phyloP scores from a whole-genome alignment of 2,888 invertebrate genomes.

The Chirona hameri region DNA sequence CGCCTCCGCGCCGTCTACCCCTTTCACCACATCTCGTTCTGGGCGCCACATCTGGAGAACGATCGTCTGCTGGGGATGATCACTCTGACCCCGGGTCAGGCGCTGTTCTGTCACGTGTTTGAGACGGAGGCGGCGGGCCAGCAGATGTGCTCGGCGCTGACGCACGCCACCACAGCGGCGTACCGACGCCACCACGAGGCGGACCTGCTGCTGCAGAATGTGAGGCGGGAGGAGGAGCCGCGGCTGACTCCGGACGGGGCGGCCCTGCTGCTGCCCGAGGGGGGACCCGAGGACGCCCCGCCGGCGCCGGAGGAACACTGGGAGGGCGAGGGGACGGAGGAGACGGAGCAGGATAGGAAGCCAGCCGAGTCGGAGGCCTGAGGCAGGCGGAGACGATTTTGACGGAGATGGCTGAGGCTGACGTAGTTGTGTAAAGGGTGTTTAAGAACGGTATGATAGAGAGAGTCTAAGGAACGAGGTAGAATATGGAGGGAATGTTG shows the following conservation, averaged over 20 bases:
- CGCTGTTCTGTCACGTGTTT: conserved; percentile 39
- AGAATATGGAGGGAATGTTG: too few relatives aligned
- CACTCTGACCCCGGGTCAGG: neutral
- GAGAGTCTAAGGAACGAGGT: too few relatives aligned
- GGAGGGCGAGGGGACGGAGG: neutral
- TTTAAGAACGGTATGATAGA: too few relatives aligned
- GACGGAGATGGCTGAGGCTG: too few relatives aligned
- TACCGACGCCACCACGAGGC: conserved; percentile 37
- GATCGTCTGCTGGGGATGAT: conserved; percentile 27
- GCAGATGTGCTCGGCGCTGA: conserved; percentile 38
- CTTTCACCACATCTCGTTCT: conserved; percentile 24
- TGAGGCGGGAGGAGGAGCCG: neutral
- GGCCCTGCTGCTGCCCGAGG: neutral
- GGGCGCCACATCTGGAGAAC: conserved; percentile 24
- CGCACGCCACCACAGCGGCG: conserved; percentile 36
- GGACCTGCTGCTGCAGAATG: conserved; percentile 27
- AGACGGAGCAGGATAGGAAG: neutral
- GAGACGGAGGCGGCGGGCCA: conserved; percentile 38
- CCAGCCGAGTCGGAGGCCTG: conserved; percentile 7
- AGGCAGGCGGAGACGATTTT: neutral
- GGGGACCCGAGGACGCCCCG: neutral
- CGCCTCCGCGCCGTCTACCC: conserved; percentile 7
- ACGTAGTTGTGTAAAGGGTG: too few relatives aligned
- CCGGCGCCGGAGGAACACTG: neutral
- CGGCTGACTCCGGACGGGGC: neutral